Conservation (phyloP, 2,797 vertebrate genomes). For the Lemur catta region DNA sequence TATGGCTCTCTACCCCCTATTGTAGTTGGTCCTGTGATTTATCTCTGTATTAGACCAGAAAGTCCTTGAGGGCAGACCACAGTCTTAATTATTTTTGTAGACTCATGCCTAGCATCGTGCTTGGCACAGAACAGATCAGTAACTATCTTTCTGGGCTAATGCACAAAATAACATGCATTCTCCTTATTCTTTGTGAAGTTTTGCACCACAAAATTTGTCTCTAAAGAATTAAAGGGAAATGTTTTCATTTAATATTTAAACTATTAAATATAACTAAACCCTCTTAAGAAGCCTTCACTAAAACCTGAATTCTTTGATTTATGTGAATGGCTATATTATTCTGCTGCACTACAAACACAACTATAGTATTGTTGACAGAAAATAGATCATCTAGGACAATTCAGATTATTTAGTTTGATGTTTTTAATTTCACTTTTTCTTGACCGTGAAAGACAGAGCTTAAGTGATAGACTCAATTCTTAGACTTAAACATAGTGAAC, state of each 20-base stretch:
- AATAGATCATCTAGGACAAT: background rate
- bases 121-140: background rate
- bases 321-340: background rate
- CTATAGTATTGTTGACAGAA: background rate
- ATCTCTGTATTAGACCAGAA: background rate
- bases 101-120: background rate
- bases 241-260: background rate
- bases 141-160: background rate
- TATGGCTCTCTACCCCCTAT: background rate
- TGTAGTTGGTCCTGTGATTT: background rate
- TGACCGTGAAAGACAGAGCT: background rate
- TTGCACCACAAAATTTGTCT: background rate
- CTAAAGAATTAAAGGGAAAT: background rate
- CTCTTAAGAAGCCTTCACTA: slow-evolving; percentile 1
- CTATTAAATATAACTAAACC: background rate
- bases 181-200: background rate
- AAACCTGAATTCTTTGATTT: slow-evolving; percentile 16
- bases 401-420: slow-evolving; percentile 26
- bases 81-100: background rate
- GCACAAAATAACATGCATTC: background rate
- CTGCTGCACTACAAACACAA: background rate
- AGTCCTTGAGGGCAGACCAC: background rate
- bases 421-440: slow-evolving; percentile 28
- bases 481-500: background rate
- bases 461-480: background rate